Conservation (phyloP, 2,797 vertebrate species). For the Onychomys arenicola region DNA sequence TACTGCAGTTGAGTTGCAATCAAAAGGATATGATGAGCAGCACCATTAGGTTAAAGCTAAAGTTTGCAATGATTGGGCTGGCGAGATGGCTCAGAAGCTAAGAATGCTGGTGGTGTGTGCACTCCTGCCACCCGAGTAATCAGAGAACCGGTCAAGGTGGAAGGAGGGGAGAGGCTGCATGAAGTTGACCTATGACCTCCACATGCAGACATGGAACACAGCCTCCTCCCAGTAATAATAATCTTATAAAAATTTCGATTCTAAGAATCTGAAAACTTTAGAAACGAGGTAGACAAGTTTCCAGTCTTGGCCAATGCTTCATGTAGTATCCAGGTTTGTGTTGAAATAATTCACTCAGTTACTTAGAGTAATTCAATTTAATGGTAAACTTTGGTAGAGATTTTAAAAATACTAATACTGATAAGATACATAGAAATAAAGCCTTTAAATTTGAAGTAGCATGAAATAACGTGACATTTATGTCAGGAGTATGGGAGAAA, state of each 20-base stretch:
- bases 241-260: not conserved
- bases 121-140: not conserved
- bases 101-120: not conserved
- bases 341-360: not conserved
- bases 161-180: not conserved
- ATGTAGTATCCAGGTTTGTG: not conserved
- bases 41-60: not conserved
- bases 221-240: not conserved
- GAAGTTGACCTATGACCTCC: not conserved
- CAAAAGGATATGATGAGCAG: not conserved
- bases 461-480: slow-evolving; percentile 28
- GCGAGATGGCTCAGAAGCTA: not conserved
- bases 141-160: not conserved
- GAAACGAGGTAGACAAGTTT: not conserved
- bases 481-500: slow-evolving; percentile 36
- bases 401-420: slow-evolving; percentile 21
- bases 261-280: not conserved
- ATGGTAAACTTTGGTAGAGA: not conserved
- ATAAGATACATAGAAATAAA: slow-evolving; percentile 76
- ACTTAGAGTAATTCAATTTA: not conserved
- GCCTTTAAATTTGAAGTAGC: slow-evolving; percentile 53
- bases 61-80: not conserved
- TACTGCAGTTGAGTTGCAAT: not conserved
- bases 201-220: not conserved
- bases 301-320: not conserved